Base-by-base conservation (phyloP, 2,797 vertebrate species). In the Myotis daubentonii region DNA sequence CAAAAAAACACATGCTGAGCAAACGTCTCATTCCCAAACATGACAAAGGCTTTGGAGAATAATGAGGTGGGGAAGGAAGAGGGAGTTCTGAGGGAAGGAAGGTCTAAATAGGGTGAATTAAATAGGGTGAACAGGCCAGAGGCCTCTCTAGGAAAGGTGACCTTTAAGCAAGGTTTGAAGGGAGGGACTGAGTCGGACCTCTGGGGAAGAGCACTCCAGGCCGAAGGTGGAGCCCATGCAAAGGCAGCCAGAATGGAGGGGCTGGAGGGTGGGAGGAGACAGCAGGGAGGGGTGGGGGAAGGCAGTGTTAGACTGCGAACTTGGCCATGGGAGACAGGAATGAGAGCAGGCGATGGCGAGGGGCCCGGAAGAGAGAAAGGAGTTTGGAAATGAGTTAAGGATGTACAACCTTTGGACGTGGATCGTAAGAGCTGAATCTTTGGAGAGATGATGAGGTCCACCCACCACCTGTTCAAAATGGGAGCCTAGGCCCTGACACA, bases 221-320 rank as follows among this genome's bases (percentile, higher is more conserved):
- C 8, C 1, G 5, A 86, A 47, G 28, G 78, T 3, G 30, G 55
- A 55, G 36, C 55, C 8, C 3, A 33, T 16, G 44, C 9, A 17
- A 53, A 44, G 74, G 9, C 15, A 38, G 36, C 30, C 19, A 15
- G 22, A 10, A 49, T 2, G n/a, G 11, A 0, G 10, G 12, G 71
- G 33, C 5, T 38, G 11, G 25, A 23, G 15, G 23, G 51, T 0
- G 0, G 23, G 44, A 47, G 47, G 65, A 33, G 30, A 38, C 8
- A 28, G n/a, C 25, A 6, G 4, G 47, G 72, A 22, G 9, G 8
- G 3, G n/a, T 8, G 5, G 70, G 20, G 20, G 22, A 70, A 33
- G 66, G 38, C 1, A 6, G 51, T 7, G 8, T 5, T 28, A 28
- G 8, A 23, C 20, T 6, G 4, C 0, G 0, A 7, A 13, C 65